These are phyloP conservation scores for Lycaena phlaeas DNA, from an alignment of 2,888 invertebrate genomes.

Conservation along the genomic window DNA sequence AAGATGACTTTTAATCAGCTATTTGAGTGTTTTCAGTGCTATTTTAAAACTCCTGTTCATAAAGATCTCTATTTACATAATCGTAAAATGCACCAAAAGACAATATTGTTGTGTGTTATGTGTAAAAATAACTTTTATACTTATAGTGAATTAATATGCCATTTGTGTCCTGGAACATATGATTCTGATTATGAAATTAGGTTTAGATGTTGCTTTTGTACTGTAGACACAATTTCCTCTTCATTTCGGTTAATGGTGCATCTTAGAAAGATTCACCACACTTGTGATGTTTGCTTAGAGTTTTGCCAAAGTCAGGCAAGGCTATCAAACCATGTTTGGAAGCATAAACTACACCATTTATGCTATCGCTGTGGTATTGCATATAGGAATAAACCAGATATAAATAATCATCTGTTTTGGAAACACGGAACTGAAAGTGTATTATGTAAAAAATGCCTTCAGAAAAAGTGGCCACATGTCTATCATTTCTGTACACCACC, in stretches of 20 bases:
- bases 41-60: conserved; percentile 82
- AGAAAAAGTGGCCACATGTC: conserved; percentile 93
- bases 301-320: conserved; percentile 84
- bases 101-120: conserved; percentile 87
- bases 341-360: conserved; percentile 89
- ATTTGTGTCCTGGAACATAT: conserved; percentile 87
- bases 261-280: conserved; percentile 85
- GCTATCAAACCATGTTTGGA: conserved; percentile 91
- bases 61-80: conserved; percentile 91
- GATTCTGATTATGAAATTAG: conserved; percentile 76
- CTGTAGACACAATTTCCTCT: conserved; percentile 83
- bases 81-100: conserved; percentile 88
- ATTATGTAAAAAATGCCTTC: conserved; percentile 86
- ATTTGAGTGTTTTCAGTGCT: conserved; percentile 91
- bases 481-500: conserved; percentile 93
- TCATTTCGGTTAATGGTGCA: conserved; percentile 92
- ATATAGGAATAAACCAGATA: conserved; percentile 90
- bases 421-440: conserved; percentile 94
- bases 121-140: conserved; percentile 90
- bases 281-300: conserved; percentile 91
- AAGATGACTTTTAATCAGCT: conserved; percentile 75
- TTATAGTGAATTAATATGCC: conserved; percentile 89
- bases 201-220: conserved; percentile 88
- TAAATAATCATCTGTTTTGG: conserved; percentile 92
- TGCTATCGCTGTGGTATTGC: conserved; percentile 92